Evolutionary conservation across 2,113 vertebrate species (phyloP), one percentile per base, ranked within the genome.

Genomic region (Chaenogobius annularis): DNA sequence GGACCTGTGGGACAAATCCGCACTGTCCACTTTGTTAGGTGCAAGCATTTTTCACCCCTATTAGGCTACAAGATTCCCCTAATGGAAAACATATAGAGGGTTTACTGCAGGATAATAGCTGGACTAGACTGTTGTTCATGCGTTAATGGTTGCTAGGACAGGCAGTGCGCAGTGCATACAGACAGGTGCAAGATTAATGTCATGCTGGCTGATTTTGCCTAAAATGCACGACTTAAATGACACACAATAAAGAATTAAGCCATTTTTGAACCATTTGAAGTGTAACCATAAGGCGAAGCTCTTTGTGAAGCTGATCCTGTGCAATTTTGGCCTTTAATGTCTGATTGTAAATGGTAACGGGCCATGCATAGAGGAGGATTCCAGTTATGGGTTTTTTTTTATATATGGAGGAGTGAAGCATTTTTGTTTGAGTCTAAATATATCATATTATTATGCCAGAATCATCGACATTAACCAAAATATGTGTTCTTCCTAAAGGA

Each of bases 1-100:
- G 77, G 69, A 75, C 78, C 74, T 58, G 55, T 62, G 50, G 15
- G 62, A 87, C 78, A 84, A 67, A 82, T 72, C 80, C 70, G 44
- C 77, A 54, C 55, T 26, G 70, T 79, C 74, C 10, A n/a, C 43
- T 81, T 26, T 54, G 63, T 75, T 66, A 65, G 68, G 70, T 54
- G 22, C 23, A 26, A 15, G 76, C 23, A 77, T 78, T 81, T 76
- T 71, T 80, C 56, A 75, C 37, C 46, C 73, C 54, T 64, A 68
- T 78, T 82, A 75, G 72, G 48, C 48, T 73, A 47, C 70, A 47
- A 17, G 55, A 20, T 56, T 22, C 35, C 17, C 3, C 17, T 70
- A 9, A 37, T 23, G 7, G 22, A n/a, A 72, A 72, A 23, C 22
- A 7, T 23, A 59, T 31, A 68, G 70, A 19, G 22, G 46, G 35